Evolutionary conservation across 2,888 invertebrate species (phyloP), one percentile per base, ranked within the genome.

Genomic region (Chironomus tentans): DNA sequence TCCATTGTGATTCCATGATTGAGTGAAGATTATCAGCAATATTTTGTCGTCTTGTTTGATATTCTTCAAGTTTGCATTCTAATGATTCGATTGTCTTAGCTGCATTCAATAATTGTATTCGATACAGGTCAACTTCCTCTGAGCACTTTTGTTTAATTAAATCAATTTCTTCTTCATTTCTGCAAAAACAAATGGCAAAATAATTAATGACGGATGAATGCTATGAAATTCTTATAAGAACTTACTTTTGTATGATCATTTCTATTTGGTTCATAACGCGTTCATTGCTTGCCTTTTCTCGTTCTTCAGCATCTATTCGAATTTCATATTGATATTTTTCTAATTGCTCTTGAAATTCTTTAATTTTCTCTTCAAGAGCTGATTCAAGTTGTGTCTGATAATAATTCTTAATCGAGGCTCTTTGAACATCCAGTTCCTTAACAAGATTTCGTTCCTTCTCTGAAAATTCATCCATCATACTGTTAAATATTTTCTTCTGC

Each of bases 301-400:
- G 87, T 47, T 84, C 86, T 65, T 89, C 86, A 0, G 90, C 85
- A 79, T 92, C 91, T 0, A 84, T 84, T 78, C 89, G 88, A 79
- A 92, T 85, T 56, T 87, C 87, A 22, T 86, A 84, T 82, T 92
- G 91, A 0, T 90, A 90, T 48, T 86, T 83, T 79, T 93, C 92
- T 48, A 94, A 83, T 81, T 94, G 92, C 1, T 84, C 84, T 81
- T 91, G 90, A 79, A 93, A 94, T 82, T 94, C 93, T 79, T 88
- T 88, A 77, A 93, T 84, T 81, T 94, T 94, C 76, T 87, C 87
- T 77, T 90, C 85, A 18, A 94, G 93, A 0, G 93, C 91, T 70
- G 89, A 87, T 79, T 94, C 93, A 12, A 94, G 85, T 83, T 94
- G 93, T 78, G 90, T 89, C 83, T 94, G 94, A 80, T 93, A 94